Conservation (phyloP, 2,113 vertebrate species). For the Anguilla japonica region DNA sequence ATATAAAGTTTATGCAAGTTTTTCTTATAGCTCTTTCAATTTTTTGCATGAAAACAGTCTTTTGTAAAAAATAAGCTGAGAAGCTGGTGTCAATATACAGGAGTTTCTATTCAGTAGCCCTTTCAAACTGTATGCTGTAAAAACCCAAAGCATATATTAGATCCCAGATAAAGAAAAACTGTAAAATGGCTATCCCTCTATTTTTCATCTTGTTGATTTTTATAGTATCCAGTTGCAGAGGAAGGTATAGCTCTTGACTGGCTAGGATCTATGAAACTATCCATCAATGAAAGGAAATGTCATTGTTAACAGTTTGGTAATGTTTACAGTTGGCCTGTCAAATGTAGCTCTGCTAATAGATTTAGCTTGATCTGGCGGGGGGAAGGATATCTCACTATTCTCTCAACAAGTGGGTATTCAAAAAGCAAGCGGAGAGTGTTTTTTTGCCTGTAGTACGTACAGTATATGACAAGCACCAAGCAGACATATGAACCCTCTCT, state of each 20-base stretch:
- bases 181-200: slow-evolving; percentile 37
- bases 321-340: not conserved
- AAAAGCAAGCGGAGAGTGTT: not conserved
- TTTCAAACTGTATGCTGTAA: slow-evolving; percentile 36
- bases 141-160: slow-evolving; percentile 31
- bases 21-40: not conserved
- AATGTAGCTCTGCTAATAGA: not conserved
- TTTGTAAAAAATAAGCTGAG: not conserved
- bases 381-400: not conserved
- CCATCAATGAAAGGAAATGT: not conserved
- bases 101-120: slow-evolving; percentile 8
- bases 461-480: not conserved
- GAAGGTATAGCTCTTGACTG: not conserved
- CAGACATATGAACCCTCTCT: not conserved
- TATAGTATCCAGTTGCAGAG: slow-evolving; percentile 9
- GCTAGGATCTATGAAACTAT: not conserved
- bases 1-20: not conserved
- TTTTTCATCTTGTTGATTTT: slow-evolving; percentile 15
- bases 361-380: not conserved
- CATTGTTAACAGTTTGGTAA: not conserved
- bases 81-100: not conserved
- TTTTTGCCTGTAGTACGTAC: not conserved
- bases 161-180: slow-evolving; percentile 31
- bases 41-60: not conserved
- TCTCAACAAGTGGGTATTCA: not conserved